A percentile compares a stretch with the other conserved stretches of the same genome.
These are phyloP conservation scores for Podarcis lilfordi DNA, from an alignment of 2,797 vertebrate species.

Conservation along the genomic window DNA sequence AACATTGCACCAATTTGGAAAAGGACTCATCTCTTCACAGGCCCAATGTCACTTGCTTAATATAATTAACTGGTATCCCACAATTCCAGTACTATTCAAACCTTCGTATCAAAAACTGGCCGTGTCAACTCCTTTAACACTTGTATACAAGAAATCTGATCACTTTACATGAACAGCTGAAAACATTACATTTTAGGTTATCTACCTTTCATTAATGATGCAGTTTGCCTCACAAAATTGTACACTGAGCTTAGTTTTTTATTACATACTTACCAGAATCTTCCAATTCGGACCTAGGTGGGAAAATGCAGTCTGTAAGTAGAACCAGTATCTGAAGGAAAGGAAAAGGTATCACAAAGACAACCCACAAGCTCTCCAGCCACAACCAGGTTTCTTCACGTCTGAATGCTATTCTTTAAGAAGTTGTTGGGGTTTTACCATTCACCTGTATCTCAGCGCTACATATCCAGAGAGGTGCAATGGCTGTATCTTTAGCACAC, in stretches of 20 bases:
- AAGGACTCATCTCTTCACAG: neutral
- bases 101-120: neutral
- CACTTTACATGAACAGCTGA: neutral
- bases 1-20: neutral
- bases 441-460: neutral
- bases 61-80: neutral
- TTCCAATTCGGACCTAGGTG: conserved; percentile 69
- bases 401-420: neutral
- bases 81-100: neutral
- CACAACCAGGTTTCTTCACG: neutral
- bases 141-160: neutral
- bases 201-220: neutral
- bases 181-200: neutral
- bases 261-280: conserved; percentile 71
- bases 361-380: neutral
- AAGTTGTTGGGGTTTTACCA: neutral
- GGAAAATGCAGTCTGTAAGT: conserved; percentile 79
- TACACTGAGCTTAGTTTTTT: neutral
- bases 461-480: neutral
- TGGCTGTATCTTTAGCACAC: neutral
- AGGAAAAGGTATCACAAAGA: conserved; percentile 10
- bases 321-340: conserved; percentile 77
- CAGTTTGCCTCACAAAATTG: neutral
- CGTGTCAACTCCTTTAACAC: neutral
- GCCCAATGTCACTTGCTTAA: neutral